A percentile compares a stretch with the other conserved stretches of the same genome.
phyloP scores from a whole-genome alignment of 2,797 vertebrate genomes.

The Ambastaia sidthimunki region DNA sequence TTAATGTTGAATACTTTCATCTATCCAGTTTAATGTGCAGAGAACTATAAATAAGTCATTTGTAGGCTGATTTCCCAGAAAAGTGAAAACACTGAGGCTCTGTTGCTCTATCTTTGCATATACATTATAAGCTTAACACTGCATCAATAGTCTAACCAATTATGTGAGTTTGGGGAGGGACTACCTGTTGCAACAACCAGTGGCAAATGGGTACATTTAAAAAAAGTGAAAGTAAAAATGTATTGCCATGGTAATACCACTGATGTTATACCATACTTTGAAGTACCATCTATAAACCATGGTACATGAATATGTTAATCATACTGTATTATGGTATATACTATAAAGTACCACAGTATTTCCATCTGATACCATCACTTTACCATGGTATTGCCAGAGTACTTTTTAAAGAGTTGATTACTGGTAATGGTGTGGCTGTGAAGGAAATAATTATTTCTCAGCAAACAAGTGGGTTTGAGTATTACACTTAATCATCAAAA shows the following conservation, averaged over 20 bases:
- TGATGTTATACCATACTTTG: background rate
- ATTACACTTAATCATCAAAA: slow-evolving; percentile 38
- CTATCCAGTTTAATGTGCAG: background rate
- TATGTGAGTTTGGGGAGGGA: background rate
- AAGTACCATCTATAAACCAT: too few species aligned
- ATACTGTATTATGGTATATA: background rate
- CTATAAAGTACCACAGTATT: background rate
- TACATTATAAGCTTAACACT: background rate
- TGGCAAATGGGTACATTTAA: background rate
- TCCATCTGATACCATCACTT: background rate
- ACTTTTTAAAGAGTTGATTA: background rate
- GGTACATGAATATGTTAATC: too few species aligned
- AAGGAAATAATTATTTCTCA: slow-evolving; percentile 19
- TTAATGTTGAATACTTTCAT: background rate
- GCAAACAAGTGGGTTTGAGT: slow-evolving; percentile 16
- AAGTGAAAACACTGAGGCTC: background rate
- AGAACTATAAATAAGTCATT: background rate
- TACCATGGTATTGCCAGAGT: background rate
- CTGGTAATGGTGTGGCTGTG: background rate
- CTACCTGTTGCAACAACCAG: background rate
- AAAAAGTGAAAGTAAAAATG: too few species aligned
- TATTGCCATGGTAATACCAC: background rate
- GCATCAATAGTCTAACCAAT: background rate
- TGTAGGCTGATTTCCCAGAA: background rate
- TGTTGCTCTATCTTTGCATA: background rate